These are phyloP conservation scores for Antitype chi DNA, from an alignment of 2,888 invertebrate species.

Conservation along the genomic window DNA sequence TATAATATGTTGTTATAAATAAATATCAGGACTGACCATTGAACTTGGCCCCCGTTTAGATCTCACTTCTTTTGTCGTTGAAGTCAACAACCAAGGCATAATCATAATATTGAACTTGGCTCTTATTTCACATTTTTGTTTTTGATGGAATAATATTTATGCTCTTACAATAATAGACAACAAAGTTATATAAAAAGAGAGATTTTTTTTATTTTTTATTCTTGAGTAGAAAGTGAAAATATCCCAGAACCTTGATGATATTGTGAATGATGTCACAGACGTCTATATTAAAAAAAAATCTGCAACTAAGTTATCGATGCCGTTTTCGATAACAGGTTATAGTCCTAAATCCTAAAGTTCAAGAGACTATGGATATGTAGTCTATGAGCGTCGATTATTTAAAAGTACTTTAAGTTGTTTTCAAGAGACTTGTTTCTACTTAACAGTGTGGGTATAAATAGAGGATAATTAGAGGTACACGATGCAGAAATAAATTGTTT, in stretches of 20 bases:
- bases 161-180: not conserved
- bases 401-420: not conserved
- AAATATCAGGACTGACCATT: no score
- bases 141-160: not conserved
- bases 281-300: no score
- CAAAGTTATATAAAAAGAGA: not conserved
- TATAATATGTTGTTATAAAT: no score
- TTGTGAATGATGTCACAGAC: not conserved
- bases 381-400: not conserved
- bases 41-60: no score
- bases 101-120: no score
- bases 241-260: not conserved
- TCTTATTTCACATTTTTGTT: no score
- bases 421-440: slow-evolving; percentile 20
- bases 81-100: no score
- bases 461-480: slow-evolving; percentile 41
- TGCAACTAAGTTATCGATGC: no score
- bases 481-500: slow-evolving; percentile 42
- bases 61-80: no score
- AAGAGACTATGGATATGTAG: not conserved
- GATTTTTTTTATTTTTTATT: not conserved
- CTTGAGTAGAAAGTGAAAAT: not conserved
- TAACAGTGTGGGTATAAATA: slow-evolving; percentile 22
- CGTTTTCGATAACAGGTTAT: no score
- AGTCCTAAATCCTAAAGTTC: not conserved